Percentiles rank a stretch among this genome's conserved stretches.
Evolutionary conservation across 1,140 invertebrate species (phyloP).

Genomic region (Palaemon carinicauda): DNA sequence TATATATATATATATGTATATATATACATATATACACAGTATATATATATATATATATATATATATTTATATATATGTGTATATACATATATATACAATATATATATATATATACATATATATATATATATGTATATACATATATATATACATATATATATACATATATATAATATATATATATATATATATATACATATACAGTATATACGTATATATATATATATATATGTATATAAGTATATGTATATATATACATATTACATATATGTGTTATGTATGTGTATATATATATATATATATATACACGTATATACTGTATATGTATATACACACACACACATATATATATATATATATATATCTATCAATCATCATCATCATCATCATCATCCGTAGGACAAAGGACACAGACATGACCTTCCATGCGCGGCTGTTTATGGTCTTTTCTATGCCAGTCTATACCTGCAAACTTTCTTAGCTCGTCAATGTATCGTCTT

Average conservation of each 20-base stretch:
- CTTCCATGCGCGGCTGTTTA: no score
- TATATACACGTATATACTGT: not conserved
- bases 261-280: not conserved
- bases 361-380: no score
- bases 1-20: slow-evolving; percentile 2
- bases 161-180: not conserved
- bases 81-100: not conserved
- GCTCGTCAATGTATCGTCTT: no score
- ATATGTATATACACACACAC: not conserved
- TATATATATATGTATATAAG: not conserved
- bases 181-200: not conserved
- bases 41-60: slow-evolving; percentile 4
- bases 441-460: no score
- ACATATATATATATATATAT: not conserved
- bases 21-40: slow-evolving; percentile 6
- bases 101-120: slow-evolving; percentile 7
- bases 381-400: no score
- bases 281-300: not conserved
- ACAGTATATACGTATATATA: not conserved
- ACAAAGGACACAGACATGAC: no score
- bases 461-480: no score
- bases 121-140: not conserved
- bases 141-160: not conserved
- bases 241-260: not conserved
- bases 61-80: not conserved